Conservation (phyloP, 2,888 invertebrate genomes). For the Flabesymbios commensalis region DNA sequence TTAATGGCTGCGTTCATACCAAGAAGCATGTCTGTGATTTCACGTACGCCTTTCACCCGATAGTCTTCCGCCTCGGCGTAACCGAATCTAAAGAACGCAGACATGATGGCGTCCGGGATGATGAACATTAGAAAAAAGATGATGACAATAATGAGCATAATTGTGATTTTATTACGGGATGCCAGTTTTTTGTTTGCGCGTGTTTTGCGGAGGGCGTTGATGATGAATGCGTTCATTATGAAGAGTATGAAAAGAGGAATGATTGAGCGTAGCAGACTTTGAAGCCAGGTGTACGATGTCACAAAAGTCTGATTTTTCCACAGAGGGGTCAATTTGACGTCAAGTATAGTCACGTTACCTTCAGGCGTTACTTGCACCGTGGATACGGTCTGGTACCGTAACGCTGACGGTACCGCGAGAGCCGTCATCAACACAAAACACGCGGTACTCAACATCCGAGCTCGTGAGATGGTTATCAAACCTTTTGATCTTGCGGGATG, state of each 20-base stretch:
- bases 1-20: constrained; percentile 58
- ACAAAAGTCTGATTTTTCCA: constrained; percentile 34
- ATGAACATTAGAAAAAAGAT: constrained; percentile 57
- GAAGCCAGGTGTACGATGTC: constrained; percentile 35
- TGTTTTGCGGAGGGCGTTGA: constrained; percentile 38
- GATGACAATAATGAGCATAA: constrained; percentile 58
- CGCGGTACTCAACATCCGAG: constrained; percentile 34
- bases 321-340: constrained; percentile 31
- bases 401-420: constrained; percentile 31
- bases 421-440: constrained; percentile 28
- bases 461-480: constrained; percentile 28
- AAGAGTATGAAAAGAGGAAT: constrained; percentile 39
- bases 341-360: constrained; percentile 23
- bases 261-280: constrained; percentile 38
- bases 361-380: constrained; percentile 13
- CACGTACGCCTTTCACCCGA: constrained; percentile 53
- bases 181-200: constrained; percentile 42
- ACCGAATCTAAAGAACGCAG: constrained; percentile 57
- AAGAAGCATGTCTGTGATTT: constrained; percentile 58
- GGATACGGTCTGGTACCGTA: constrained; percentile 31
- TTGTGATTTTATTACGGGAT: constrained; percentile 55
- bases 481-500: constrained; percentile 41
- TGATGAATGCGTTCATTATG: constrained; percentile 38
- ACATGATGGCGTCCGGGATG: constrained; percentile 59
- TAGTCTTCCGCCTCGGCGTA: constrained; percentile 54